Base-by-base conservation (phyloP, 2,797 vertebrate species). In the Typhlichthys eigenmanni region DNA sequence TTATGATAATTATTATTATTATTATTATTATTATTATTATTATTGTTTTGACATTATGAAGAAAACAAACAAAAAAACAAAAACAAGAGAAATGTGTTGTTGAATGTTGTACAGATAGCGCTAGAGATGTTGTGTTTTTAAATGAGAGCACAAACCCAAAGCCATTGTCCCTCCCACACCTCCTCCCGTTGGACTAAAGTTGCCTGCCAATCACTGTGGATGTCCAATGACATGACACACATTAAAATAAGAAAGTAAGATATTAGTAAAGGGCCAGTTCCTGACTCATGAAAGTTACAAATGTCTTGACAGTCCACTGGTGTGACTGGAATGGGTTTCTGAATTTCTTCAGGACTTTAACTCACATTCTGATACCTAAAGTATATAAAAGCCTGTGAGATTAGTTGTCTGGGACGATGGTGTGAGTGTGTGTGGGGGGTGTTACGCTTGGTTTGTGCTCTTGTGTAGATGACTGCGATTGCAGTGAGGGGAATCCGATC, bases 21-120 rank as follows among this genome's bases (percentile, higher is more conserved):
- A 58, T 69, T 17, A 17, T 17, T 19, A 19, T 19, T 19, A 19
- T 19, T 19, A 24, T 24, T 57, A 43, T 50, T 67, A 58, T 56
- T 63, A 85, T 91, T 87, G 85, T 90, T 90, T 92, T 91, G 87
- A 85, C 88, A 91, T 92, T 90, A 89, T 84, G 83, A 79, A 84
- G 81, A 85, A 81, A 76, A 71, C 55, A 69, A 64, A 45, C 13
- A 62, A 59, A 51, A 62, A 66, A 71, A 79, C 78, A 67, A 81
- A 85, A 76, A 78, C 29, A 81, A 68, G 62, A 88, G 83, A 92
- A 86, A 85, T 71, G 85, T 93, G 89, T 92, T 89, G 89, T 93
- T 93, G 92, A 93, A 93, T 93, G 92, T 92, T 93, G 93, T 94
- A 92, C 92, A 93, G 92, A 92, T 93, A 93, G 91, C 86, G 71